A percentile compares a stretch with the other conserved stretches of the same genome.
phyloP scores from a whole-genome alignment of 2,113 vertebrate genomes.

The Xenus cinereus region DNA sequence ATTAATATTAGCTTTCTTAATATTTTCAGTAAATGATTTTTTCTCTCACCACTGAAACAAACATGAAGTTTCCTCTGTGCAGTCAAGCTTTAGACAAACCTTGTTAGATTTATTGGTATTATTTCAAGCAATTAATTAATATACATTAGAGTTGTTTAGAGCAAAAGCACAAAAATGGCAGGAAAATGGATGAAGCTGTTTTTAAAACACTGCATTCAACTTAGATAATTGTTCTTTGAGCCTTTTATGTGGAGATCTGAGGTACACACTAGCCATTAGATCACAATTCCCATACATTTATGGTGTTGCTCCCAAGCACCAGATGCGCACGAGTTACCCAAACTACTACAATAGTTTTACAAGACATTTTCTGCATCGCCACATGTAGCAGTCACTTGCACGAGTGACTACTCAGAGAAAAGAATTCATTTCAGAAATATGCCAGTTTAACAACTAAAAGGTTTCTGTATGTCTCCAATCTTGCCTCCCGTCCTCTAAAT shows the following conservation, averaged over 20 bases:
- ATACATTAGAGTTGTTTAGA: constrained; percentile 56
- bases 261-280: not conserved
- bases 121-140: constrained; percentile 75
- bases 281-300: not conserved
- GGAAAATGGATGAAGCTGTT: constrained; percentile 64
- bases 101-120: constrained; percentile 71
- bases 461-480: not conserved
- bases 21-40: constrained; percentile 39
- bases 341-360: not conserved
- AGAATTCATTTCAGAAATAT: not conserved
- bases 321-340: not conserved
- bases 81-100: constrained; percentile 69
- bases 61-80: constrained; percentile 60
- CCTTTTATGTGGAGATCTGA: not conserved
- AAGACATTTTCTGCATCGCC: not conserved
- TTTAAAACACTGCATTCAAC: constrained; percentile 33
- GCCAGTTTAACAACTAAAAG: not conserved
- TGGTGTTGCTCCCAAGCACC: not conserved
- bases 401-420: not conserved
- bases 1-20: constrained; percentile 66
- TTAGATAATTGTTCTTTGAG: constrained; percentile 51
- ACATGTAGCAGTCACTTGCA: not conserved
- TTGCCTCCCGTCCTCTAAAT: not conserved
- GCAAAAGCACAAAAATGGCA: constrained; percentile 34
- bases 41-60: constrained; percentile 45